Conservation (phyloP, 1,140 invertebrate species). For the Neoseiulus cucumeris region DNA sequence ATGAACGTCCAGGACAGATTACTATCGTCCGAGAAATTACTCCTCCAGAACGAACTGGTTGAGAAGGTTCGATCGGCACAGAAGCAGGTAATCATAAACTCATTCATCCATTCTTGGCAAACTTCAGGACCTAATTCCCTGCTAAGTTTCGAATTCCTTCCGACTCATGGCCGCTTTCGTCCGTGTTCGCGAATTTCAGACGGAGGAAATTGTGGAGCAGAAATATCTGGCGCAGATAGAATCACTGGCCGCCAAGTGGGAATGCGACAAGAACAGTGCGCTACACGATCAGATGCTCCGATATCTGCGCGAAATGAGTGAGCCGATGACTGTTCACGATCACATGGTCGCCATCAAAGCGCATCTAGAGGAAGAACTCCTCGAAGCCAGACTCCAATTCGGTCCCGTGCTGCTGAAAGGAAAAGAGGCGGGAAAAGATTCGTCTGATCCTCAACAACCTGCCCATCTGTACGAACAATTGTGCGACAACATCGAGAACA, state of each 20-base stretch:
- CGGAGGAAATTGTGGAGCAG: background rate
- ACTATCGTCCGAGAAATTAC: background rate
- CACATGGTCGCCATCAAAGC: background rate
- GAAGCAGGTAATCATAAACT: background rate
- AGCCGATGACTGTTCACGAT: slow-evolving; percentile 11
- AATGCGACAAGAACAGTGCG: background rate
- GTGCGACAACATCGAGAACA: background rate
- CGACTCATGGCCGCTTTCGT: too few species aligned
- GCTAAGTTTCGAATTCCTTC: too few species aligned
- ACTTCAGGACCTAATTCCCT: too few species aligned
- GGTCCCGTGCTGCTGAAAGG: background rate
- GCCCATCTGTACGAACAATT: background rate
- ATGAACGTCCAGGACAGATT: background rate
- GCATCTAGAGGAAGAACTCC: background rate
- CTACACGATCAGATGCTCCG: background rate
- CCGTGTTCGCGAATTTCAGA: background rate
- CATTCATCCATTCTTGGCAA: too few species aligned
- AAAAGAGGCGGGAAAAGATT: too few species aligned
- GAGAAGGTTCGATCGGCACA: background rate
- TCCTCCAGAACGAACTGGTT: background rate
- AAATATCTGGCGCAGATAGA: slow-evolving; percentile 2
- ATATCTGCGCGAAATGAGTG: background rate
- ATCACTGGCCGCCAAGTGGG: background rate
- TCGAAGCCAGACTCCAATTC: background rate
- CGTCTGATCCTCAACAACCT: background rate